Percentiles rank a stretch among this genome's conserved stretches.
Evolutionary conservation across 2,888 invertebrate species (phyloP).

Genomic region (Alitta virens): DNA sequence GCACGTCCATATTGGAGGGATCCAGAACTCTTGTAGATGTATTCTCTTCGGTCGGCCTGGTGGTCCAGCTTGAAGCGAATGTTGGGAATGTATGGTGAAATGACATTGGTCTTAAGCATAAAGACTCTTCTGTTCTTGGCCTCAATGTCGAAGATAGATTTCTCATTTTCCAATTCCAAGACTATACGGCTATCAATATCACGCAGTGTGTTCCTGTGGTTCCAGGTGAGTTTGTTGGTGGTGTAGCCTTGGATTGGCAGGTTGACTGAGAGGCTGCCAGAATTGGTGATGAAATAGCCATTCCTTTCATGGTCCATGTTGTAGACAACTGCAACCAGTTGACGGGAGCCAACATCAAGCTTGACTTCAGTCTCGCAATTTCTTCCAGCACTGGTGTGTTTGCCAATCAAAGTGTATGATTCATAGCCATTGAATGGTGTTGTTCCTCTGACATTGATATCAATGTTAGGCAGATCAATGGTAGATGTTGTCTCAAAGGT

Average conservation of each 20-base stretch:
- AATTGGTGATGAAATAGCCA: constrained; percentile 18
- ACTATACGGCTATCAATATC: constrained; percentile 15
- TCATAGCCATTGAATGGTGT: constrained; percentile 27
- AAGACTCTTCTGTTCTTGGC: neutral
- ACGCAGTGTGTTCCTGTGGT: constrained; percentile 17
- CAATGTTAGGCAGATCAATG: constrained; percentile 3
- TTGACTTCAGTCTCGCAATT: constrained; percentile 16
- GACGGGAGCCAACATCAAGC: constrained; percentile 16
- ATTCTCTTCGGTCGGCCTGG: neutral
- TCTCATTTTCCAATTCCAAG: constrained; percentile 11
- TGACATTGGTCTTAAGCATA: constrained; percentile 7
- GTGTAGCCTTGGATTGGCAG: constrained; percentile 21
- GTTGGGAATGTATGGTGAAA: neutral
- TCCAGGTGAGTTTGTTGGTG: constrained; percentile 20
- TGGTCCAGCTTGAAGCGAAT: constrained; percentile 1
- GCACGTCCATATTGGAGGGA: constrained; percentile 12
- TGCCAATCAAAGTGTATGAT: constrained; percentile 10
- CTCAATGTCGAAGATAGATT: constrained; percentile 5
- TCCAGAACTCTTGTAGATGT: constrained; percentile 6
- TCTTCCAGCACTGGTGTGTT: constrained; percentile 4
- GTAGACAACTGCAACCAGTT: constrained; percentile 18
- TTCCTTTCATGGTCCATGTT: constrained; percentile 19
- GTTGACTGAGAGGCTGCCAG: constrained; percentile 19
- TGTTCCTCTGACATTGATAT: constrained; percentile 13
- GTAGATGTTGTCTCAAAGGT: neutral